These are phyloP conservation scores for Drosophila pruinosa DNA, from an alignment of 1,140 invertebrate species.

Conservation along the genomic window DNA sequence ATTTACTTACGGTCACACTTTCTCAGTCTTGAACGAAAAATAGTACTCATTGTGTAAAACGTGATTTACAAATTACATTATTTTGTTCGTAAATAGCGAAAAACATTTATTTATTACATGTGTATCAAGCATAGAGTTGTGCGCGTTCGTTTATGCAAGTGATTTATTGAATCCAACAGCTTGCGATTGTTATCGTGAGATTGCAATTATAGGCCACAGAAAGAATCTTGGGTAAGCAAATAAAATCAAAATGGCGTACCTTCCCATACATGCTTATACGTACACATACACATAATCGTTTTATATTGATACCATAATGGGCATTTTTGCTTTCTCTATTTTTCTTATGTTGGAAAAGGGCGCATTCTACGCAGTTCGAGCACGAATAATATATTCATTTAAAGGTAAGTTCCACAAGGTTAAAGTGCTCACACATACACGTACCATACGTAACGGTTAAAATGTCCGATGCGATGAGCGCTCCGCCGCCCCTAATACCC, in stretches of 20 bases:
- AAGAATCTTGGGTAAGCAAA: conserved; percentile 48
- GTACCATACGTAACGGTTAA: conserved; percentile 8
- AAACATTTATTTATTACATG: conserved; percentile 5
- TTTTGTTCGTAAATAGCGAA: conserved; percentile 1
- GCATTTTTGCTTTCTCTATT: conserved; percentile 1
- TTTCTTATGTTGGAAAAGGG: background rate
- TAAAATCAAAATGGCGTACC: conserved; percentile 64
- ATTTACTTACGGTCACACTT: too few relatives aligned
- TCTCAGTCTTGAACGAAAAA: conserved; percentile 16
- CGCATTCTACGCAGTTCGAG: background rate
- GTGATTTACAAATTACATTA: conserved; percentile 25
- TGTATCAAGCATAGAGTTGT: background rate
- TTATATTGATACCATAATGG: conserved; percentile 1
- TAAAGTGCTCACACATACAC: conserved; percentile 27
- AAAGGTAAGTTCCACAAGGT: conserved; percentile 67
- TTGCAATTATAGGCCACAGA: conserved; percentile 29
- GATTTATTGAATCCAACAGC: background rate
- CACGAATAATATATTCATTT: conserved; percentile 3
- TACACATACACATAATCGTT: background rate
- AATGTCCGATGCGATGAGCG: conserved; percentile 78
- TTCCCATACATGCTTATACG: conserved; percentile 1
- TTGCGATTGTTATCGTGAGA: background rate
- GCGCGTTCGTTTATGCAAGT: conserved; percentile 10
- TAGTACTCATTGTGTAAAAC: conserved; percentile 23
- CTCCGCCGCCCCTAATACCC: conserved; percentile 71